Conservation (phyloP, 2,888 invertebrate species). For the Gymnoscelis rufifasciata region DNA sequence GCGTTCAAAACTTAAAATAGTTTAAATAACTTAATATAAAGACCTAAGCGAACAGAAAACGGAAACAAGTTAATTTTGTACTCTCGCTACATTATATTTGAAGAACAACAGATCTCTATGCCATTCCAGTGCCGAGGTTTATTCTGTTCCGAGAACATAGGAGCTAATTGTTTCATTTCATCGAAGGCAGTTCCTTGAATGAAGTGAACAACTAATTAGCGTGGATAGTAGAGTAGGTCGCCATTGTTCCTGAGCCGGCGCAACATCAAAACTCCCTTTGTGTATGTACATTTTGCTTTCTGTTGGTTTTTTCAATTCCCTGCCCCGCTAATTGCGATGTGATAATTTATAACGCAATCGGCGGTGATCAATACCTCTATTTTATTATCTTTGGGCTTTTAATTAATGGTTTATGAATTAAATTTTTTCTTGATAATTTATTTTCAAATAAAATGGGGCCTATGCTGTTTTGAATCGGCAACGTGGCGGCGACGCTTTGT, state of each 20-base stretch:
- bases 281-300: too few species aligned
- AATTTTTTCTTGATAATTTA: neutral
- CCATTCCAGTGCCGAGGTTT: conserved; percentile 24
- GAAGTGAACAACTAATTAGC: conserved; percentile 67
- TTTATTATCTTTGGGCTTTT: conserved; percentile 32
- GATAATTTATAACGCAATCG: conserved; percentile 51
- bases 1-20: too few species aligned
- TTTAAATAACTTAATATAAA: too few species aligned
- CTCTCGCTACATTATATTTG: too few species aligned
- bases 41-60: too few species aligned
- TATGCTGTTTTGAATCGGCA: too few species aligned
- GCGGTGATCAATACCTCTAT: conserved; percentile 40
- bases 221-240: conserved; percentile 63
- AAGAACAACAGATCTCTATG: too few species aligned
- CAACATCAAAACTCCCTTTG: conserved; percentile 67
- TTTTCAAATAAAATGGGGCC: neutral
- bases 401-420: conserved; percentile 11
- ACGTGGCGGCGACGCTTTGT: too few species aligned
- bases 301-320: conserved; percentile 67
- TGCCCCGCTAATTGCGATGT: conserved; percentile 53
- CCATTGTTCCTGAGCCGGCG: conserved; percentile 49
- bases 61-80: too few species aligned
- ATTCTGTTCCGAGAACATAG: conserved; percentile 36
- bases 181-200: conserved; percentile 58
- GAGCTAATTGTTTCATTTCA: conserved; percentile 50